Conservation (phyloP, 2,888 invertebrate genomes). For the Agrotis segetum region DNA sequence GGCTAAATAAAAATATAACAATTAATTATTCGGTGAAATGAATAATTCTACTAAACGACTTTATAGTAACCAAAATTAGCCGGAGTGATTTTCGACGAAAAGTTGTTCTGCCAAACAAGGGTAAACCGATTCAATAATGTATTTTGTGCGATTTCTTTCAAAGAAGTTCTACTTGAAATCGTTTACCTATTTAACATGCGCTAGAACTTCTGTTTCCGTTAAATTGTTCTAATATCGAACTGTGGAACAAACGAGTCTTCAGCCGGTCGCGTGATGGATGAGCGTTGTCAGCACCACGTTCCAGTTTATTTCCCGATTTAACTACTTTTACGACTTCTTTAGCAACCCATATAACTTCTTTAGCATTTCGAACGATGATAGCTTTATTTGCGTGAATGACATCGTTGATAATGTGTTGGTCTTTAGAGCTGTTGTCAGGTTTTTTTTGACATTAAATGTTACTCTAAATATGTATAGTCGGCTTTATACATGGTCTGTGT, state of each 20-base stretch:
- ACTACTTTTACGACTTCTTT: slow-evolving; percentile 41
- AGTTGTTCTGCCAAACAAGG: no score
- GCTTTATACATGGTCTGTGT: no score
- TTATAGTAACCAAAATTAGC: no score
- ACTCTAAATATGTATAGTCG: no score
- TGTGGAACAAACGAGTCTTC: slow-evolving; percentile 44
- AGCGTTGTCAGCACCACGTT: slow-evolving; percentile 42
- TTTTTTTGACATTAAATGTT: background rate
- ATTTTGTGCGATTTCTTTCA: no score
- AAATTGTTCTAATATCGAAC: background rate
- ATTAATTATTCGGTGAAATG: no score
- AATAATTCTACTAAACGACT: no score
- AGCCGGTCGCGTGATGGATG: slow-evolving; percentile 56
- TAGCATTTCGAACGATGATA: slow-evolving; percentile 1
- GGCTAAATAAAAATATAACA: no score
- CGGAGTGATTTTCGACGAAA: no score
- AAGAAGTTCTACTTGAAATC: no score
- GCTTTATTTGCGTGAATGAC: slow-evolving; percentile 17
- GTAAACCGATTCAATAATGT: no score
- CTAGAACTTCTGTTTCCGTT: slow-evolving; percentile 29
- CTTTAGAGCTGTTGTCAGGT: background rate
- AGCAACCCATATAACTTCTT: slow-evolving; percentile 23
- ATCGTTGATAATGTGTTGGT: background rate
- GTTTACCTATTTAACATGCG: no score
- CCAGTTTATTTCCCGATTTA: slow-evolving; percentile 47